Percentiles rank a stretch among this genome's conserved stretches.
These are phyloP conservation scores for Triplophysa siluroides DNA, from an alignment of 2,113 vertebrate species.

Conservation along the genomic window DNA sequence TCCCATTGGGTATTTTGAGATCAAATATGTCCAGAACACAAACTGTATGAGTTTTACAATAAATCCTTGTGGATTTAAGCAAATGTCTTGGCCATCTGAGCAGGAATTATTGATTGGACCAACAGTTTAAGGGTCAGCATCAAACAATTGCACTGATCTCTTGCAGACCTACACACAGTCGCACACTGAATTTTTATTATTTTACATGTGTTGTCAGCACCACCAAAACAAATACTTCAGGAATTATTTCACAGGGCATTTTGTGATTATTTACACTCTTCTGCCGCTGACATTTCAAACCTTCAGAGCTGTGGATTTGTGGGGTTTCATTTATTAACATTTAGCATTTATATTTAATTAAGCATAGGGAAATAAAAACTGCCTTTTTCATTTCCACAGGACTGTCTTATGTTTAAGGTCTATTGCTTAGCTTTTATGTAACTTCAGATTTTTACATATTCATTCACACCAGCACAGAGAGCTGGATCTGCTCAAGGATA, in stretches of 20 bases:
- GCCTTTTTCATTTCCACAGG: background rate
- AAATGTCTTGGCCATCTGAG: background rate
- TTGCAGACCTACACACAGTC: background rate
- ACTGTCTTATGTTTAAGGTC: background rate
- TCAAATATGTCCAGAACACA: background rate
- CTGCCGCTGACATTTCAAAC: background rate
- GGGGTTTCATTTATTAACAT: background rate
- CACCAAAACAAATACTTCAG: background rate
- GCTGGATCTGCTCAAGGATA: background rate
- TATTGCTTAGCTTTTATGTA: background rate
- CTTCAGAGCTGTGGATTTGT: background rate
- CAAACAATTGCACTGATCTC: slow-evolving; percentile 29
- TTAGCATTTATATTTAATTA: background rate
- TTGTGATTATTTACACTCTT: background rate
- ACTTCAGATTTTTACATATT: background rate
- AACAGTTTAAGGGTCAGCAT: background rate
- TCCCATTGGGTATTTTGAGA: background rate
- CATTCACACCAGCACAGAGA: background rate
- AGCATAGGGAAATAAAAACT: background rate
- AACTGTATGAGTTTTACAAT: background rate
- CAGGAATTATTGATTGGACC: background rate
- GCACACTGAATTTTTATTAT: slow-evolving; percentile 9
- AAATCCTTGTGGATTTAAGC: slow-evolving; percentile 3
- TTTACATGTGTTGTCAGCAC: background rate
- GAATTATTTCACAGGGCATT: background rate